phyloP scores from a whole-genome alignment of 1,140 invertebrate genomes.

The Dreissena rostriformis region DNA sequence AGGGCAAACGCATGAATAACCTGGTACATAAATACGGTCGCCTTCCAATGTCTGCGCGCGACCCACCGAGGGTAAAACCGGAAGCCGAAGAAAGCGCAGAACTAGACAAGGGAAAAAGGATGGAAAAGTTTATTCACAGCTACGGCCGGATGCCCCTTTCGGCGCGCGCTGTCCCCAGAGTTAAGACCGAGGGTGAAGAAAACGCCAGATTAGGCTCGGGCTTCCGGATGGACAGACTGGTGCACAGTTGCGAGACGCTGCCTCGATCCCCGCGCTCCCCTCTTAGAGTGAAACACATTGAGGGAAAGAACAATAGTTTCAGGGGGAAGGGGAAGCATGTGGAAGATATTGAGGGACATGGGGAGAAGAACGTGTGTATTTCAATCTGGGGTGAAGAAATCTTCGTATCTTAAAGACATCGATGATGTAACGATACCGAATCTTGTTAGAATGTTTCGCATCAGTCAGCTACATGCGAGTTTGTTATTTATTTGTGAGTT shows the following conservation, averaged over 20 bases:
- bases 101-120: conserved; percentile 69
- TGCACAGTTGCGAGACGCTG: conserved; percentile 59
- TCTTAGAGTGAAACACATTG: conserved; percentile 28
- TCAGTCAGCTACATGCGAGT: too few species aligned
- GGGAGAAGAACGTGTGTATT: conserved; percentile 46
- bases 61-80: conserved; percentile 72
- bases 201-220: conserved; percentile 72
- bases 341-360: conserved; percentile 32
- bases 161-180: conserved; percentile 69
- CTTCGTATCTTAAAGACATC: conserved; percentile 30
- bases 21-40: conserved; percentile 70
- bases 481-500: too few species aligned
- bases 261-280: conserved; percentile 38
- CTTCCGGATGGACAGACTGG: conserved; percentile 67
- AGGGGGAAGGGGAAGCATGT: conserved; percentile 44
- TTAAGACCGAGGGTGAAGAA: conserved; percentile 74
- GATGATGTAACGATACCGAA: conserved; percentile 22
- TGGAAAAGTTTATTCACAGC: conserved; percentile 69
- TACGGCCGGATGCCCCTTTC: conserved; percentile 70
- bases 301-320: conserved; percentile 36
- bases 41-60: conserved; percentile 62
- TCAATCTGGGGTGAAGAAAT: conserved; percentile 42
- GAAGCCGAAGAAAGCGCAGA: conserved; percentile 72
- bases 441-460: too few species aligned
- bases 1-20: conserved; percentile 67